A percentile compares a stretch with the other conserved stretches of the same genome.
phyloP scores from a whole-genome alignment of 2,113 vertebrate genomes.

The Channa maculata region DNA sequence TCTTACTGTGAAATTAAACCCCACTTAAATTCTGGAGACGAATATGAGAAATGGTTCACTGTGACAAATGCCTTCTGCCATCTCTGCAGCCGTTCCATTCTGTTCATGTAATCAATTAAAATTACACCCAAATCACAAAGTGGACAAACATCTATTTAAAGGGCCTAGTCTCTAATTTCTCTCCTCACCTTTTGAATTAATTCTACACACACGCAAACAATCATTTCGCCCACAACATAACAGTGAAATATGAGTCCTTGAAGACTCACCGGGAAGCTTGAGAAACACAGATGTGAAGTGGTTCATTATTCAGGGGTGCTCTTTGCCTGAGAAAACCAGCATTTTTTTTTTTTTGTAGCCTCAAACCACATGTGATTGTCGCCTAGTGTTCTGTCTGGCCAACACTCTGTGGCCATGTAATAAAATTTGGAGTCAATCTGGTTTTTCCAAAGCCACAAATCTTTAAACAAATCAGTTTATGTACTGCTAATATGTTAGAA shows the following conservation, averaged over 20 bases:
- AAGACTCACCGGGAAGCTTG: conserved; percentile 37
- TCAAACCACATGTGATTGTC: conserved; percentile 77
- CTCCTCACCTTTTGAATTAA: conserved; percentile 15
- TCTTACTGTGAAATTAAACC: conserved; percentile 36
- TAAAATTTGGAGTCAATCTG: conserved; percentile 72
- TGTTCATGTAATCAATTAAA: conserved; percentile 88
- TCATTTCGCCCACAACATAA: neutral
- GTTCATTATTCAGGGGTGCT: conserved; percentile 41
- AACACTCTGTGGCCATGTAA: conserved; percentile 64
- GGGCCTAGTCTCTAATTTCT: conserved; percentile 1
- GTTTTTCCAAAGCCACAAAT: conserved; percentile 81
- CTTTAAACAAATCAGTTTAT: conserved; percentile 82
- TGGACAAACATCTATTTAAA: conserved; percentile 18
- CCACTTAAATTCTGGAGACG: conserved; percentile 64
- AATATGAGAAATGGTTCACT: conserved; percentile 81
- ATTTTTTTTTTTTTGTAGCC: conserved; percentile 40
- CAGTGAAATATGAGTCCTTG: conserved; percentile 20
- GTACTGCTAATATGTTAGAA: conserved; percentile 80
- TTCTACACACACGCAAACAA: conserved; percentile 10
- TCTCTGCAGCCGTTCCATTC: conserved; percentile 81
- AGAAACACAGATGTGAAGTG: conserved; percentile 48
- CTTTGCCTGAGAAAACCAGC: conserved; percentile 44
- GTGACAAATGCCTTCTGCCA: conserved; percentile 86
- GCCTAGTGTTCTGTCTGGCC: conserved; percentile 68
- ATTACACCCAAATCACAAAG: conserved; percentile 83